Base-by-base conservation (phyloP, 2,888 invertebrate genomes). In the Cartodere bifasciata region DNA sequence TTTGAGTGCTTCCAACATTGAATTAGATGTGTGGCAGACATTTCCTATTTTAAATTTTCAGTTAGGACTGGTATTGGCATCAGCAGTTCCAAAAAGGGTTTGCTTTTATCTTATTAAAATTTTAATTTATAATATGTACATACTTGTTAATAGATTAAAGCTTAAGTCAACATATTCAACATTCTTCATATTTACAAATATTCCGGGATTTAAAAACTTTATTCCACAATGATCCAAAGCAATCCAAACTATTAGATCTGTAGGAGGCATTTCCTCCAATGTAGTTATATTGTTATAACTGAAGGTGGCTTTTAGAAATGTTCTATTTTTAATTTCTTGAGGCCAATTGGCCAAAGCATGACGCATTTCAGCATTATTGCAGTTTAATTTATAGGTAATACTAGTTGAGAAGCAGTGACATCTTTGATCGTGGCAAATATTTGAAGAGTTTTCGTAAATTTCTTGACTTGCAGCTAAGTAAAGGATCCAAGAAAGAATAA, bases 101-200 rank as follows among this genome's bases (percentile, higher is more conserved):
- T n/a, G n/a, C n/a, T n/a, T n/a, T n/a, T n/a, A n/a, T n/a, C n/a
- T n/a, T n/a, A n/a, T n/a, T n/a, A n/a, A n/a, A n/a, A n/a, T n/a
- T n/a, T n/a, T n/a, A n/a, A n/a, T n/a, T n/a, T n/a, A n/a, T 7
- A 20, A 20, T n/a, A 20, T 6, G 4, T 26, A 43, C 53, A 47
- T 56, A 71, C 72, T 67, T 45, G 65, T 59, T 32, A 73, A 57
- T 13, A 47, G 47, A 46, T 73, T 73, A 43, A 68, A 63, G 53
- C 71, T 70, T 37, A 73, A 53, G 49, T 72, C 72, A 46, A 72
- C 55, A 40, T 64, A 68, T 23, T 64, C 62, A 20, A 72, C 50
- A 24, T 62, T 58, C 29, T 60, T 53, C 16, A 68, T 52, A 37
- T 65, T 62, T 29, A 60, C 59, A 47, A 73, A 71, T 2, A 68